These are phyloP conservation scores for Percopsis transmontana DNA, from an alignment of 2,113 vertebrate species.

Conservation along the genomic window DNA sequence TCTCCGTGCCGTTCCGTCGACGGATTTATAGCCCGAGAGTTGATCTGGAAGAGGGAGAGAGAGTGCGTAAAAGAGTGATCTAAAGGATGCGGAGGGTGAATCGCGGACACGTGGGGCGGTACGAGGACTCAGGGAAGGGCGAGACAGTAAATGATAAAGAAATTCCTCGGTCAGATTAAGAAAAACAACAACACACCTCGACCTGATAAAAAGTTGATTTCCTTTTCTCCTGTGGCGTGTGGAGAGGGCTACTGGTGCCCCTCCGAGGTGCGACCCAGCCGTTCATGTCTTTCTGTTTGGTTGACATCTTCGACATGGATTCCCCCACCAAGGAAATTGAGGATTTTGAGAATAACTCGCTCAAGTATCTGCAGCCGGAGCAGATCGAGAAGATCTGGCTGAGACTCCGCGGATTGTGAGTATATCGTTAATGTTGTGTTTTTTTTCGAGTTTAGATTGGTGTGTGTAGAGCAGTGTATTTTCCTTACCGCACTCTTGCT, in stretches of 20 bases:
- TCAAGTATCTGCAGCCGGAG: conserved; percentile 89
- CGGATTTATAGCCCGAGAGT: background rate
- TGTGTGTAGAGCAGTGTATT: too few species aligned
- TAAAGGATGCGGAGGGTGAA: conserved; percentile 15
- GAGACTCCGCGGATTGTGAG: conserved; percentile 90
- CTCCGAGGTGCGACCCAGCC: conserved; percentile 25
- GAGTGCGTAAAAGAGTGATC: conserved; percentile 9
- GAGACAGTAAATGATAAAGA: background rate
- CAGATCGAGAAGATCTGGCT: conserved; percentile 96
- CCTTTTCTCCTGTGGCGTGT: background rate
- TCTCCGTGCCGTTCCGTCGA: background rate
- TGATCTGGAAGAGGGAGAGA: background rate
- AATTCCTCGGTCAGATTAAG: too few species aligned
- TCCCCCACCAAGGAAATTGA: conserved; percentile 92
- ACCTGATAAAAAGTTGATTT: background rate
- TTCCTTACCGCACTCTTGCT: too few species aligned
- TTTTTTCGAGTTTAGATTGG: too few species aligned
- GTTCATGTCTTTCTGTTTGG: conserved; percentile 53
- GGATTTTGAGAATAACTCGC: conserved; percentile 93
- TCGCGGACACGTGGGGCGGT: conserved; percentile 3
- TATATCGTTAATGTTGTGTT: conserved; percentile 44
- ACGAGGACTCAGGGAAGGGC: background rate
- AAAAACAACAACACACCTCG: too few species aligned
- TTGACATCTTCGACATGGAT: conserved; percentile 81
- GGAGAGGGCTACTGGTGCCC: background rate